Conservation (phyloP, 2,888 invertebrate genomes). For the Leucophenga montana region DNA sequence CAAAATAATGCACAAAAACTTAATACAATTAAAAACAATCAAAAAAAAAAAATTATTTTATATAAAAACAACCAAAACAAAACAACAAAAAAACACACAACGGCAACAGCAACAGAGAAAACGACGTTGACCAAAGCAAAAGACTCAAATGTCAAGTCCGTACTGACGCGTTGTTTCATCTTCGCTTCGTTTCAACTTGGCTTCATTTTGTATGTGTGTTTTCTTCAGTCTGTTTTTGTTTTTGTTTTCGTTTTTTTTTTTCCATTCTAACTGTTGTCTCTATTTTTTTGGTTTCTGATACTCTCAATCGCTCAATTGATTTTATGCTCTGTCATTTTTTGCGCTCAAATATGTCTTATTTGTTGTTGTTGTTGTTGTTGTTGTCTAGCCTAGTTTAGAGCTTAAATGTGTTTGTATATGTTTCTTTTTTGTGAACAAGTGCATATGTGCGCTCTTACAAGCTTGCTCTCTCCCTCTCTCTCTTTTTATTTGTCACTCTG, state of each 20-base stretch:
- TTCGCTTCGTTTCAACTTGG: conserved; percentile 56
- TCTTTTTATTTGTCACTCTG: conserved; percentile 16
- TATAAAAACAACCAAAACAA: conserved; percentile 22
- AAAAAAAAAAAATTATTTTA: conserved; percentile 11
- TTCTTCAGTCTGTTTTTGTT: too few species aligned
- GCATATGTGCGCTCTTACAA: conserved; percentile 24
- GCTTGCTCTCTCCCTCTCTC: conserved; percentile 16
- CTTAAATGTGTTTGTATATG: background rate
- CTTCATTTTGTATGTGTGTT: conserved; percentile 27
- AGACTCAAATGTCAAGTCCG: conserved; percentile 66
- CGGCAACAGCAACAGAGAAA: background rate
- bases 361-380: too few species aligned
- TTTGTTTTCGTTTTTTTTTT: too few species aligned
- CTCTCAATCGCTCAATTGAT: too few species aligned
- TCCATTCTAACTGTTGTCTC: too few species aligned
- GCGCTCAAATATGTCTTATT: background rate
- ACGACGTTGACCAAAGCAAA: conserved; percentile 43
- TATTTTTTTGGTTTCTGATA: too few species aligned
- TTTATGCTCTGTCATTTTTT: background rate
- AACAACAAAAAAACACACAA: conserved; percentile 15
- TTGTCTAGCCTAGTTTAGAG: background rate
- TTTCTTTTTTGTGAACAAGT: conserved; percentile 25
- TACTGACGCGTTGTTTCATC: conserved; percentile 62
- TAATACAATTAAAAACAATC: conserved; percentile 6
- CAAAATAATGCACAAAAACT: background rate